phyloP scores from a whole-genome alignment of 64 coral and sea anemone genomes.

The Stylophora pistillata region DNA sequence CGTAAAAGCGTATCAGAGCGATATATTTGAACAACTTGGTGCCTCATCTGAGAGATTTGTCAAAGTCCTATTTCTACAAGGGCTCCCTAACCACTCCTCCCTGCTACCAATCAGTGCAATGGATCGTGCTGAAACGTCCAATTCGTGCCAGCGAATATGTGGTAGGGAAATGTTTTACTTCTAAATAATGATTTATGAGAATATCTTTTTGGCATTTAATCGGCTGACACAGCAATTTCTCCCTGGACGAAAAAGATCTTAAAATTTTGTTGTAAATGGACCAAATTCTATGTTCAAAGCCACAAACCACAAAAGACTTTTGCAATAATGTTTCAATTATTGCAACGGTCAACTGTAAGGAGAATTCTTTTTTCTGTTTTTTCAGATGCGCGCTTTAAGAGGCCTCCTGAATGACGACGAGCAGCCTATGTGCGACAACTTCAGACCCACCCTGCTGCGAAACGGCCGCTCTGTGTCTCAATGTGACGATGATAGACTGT shows the following conservation, averaged over 20 bases:
- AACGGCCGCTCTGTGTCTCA: background rate
- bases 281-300: too few relatives aligned
- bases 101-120: slow-evolving; percentile 76
- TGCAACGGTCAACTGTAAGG: too few relatives aligned
- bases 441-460: background rate
- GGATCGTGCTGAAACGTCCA: slow-evolving; percentile 59
- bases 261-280: too few relatives aligned
- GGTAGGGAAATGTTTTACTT: background rate
- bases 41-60: background rate
- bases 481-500: background rate
- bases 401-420: background rate
- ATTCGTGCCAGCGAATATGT: background rate
- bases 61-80: slow-evolving; percentile 60
- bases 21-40: background rate
- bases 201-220: too few relatives aligned
- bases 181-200: too few relatives aligned
- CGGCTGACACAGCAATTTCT: too few relatives aligned
- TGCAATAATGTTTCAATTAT: too few relatives aligned
- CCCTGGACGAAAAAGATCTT: too few relatives aligned
- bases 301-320: too few relatives aligned
- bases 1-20: background rate
- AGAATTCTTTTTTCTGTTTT: background rate
- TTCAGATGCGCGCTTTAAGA: background rate
- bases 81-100: slow-evolving; percentile 78
- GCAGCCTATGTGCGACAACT: slow-evolving; percentile 5